Base-by-base conservation (phyloP, 2,113 vertebrate species). In the Aspidoscelis tigris region DNA sequence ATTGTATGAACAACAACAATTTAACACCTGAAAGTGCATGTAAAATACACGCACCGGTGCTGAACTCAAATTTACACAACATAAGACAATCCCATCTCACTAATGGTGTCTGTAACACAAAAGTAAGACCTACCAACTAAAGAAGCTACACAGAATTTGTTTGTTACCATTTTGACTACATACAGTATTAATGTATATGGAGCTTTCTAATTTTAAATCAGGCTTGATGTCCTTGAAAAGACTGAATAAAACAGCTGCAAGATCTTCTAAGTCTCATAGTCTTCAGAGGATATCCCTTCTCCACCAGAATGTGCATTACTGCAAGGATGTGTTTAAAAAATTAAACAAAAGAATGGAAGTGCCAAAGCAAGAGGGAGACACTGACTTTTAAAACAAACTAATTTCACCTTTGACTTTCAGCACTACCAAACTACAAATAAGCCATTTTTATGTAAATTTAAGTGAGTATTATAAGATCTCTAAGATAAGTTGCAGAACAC, bases 191-290 rank as follows among this genome's bases (percentile, higher is more conserved):
- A 33, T 66, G n/a, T n/a, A 70, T 80, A 21, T 39, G 5, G 65
- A 14, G 43, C 24, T 64, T 11, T 75, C 0, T 78, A 68, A 76
- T 80, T 68, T 44, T 50, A 78, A 83, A 44, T 4, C 4, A 69
- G 47, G 21, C 41, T 79, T 64, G 61, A 74, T 50, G 74, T 61
- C 21, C 70, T 80, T 78, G 24, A 16, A 84, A 91, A 87, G 33
- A 72, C 78, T 41, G 70, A 53, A 66, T 85, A 86, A 85, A 33
- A 86, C 1, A 33, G 78, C 66, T 86, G 22, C 76, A n/a, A 10
- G 55, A 90, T 77, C 2, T 43, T 50, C 33, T 66, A 88, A 81
- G 58, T 72, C 76, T 50, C 18, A 11, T 68, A 78, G 82, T 24
- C 77, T 78, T 47, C 76, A 55, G 4, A 43, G 53, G 39, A 44